phyloP scores from a whole-genome alignment of 2,888 invertebrate genomes.

The Caradrina clavipalpis region DNA sequence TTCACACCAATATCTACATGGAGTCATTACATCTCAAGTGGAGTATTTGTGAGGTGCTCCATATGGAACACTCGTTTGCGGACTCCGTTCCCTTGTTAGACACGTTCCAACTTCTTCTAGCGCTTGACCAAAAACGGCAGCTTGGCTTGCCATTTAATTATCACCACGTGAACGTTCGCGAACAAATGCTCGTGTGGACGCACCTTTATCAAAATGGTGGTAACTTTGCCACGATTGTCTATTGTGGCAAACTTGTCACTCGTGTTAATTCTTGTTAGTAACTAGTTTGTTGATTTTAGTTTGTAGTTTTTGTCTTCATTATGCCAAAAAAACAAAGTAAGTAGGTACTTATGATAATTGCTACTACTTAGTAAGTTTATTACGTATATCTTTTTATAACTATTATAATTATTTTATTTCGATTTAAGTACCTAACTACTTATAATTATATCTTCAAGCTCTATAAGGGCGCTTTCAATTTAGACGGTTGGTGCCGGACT shows the following conservation, averaged over 20 bases:
- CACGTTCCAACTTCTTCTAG: not conserved
- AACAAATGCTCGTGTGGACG: not conserved
- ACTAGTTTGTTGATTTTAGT: slow-evolving; percentile 9
- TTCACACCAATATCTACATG: slow-evolving; percentile 77
- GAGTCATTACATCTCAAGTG: slow-evolving; percentile 70
- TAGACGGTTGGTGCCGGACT: no score
- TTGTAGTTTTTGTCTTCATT: slow-evolving; percentile 1
- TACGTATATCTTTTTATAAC: not conserved
- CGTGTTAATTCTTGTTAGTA: slow-evolving; percentile 2
- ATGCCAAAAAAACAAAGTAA: not conserved
- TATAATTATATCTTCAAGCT: not conserved
- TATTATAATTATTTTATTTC: slow-evolving; percentile 1
- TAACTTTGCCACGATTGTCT: slow-evolving; percentile 17
- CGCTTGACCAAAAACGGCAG: not conserved
- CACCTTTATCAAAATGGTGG: not conserved
- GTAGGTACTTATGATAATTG: not conserved
- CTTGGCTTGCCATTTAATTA: not conserved
- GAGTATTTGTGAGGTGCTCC: slow-evolving; percentile 75
- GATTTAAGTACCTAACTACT: not conserved
- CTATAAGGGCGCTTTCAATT: no score
- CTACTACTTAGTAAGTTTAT: slow-evolving; percentile 7
- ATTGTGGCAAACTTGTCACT: slow-evolving; percentile 28
- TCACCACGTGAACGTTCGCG: not conserved
- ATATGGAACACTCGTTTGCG: not conserved
- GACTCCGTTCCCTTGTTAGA: not conserved